These are phyloP conservation scores for Pinna nobilis DNA, from an alignment of 1,140 invertebrate genomes.

Conservation along the genomic window DNA sequence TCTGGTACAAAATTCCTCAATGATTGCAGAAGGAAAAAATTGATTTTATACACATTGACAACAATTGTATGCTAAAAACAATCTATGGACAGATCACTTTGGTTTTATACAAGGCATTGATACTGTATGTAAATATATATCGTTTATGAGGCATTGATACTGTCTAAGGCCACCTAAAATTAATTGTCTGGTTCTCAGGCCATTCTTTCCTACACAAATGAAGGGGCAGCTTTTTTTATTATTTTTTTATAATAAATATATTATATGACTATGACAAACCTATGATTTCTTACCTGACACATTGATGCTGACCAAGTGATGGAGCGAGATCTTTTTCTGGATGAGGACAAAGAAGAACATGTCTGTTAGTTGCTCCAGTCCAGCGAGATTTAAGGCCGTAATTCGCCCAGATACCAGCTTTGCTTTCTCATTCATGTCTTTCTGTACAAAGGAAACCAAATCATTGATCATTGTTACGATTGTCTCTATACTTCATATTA, in stretches of 20 bases:
- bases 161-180: too few relatives aligned
- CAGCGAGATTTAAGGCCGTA: not conserved
- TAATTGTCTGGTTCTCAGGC: too few relatives aligned
- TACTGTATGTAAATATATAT: too few relatives aligned
- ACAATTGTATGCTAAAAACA: not conserved
- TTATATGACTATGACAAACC: too few relatives aligned
- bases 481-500: too few relatives aligned
- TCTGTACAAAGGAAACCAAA: too few relatives aligned
- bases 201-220: too few relatives aligned
- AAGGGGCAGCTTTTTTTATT: too few relatives aligned
- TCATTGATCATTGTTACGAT: too few relatives aligned
- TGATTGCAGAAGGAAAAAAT: not conserved
- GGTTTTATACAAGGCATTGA: too few relatives aligned
- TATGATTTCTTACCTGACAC: not conserved
- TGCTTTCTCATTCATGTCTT: not conserved
- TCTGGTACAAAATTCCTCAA: not conserved
- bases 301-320: not conserved
- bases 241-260: too few relatives aligned
- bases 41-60: not conserved
- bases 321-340: not conserved
- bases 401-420: not conserved
- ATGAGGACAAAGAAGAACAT: not conserved
- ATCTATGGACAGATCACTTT: not conserved
- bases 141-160: too few relatives aligned
- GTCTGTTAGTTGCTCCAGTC: not conserved